Evolutionary conservation across 2,797 vertebrate genomes (phyloP).

Genomic region (Gymnothorax javanicus): DNA sequence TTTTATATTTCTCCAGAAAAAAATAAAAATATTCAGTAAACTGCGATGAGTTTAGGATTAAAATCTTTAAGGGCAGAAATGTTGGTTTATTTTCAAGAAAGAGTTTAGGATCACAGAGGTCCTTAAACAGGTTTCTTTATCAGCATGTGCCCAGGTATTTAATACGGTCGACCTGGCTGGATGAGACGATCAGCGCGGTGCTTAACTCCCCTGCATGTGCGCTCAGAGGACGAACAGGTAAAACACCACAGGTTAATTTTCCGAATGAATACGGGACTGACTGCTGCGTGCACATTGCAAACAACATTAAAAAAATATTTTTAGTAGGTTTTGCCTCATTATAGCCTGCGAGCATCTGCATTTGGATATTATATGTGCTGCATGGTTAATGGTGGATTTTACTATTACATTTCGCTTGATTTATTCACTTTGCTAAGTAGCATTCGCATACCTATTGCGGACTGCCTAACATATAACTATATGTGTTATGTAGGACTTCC

Average conservation of each 20-base stretch:
- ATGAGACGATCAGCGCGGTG: conserved; percentile 95
- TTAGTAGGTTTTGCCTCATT: too few relatives aligned
- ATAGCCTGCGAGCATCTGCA: too few relatives aligned
- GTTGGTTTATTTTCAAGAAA: neutral
- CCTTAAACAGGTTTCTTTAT: conserved; percentile 20
- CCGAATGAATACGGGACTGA: too few relatives aligned
- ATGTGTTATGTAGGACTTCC: too few relatives aligned
- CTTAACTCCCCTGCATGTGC: conserved; percentile 86
- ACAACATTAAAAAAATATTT: too few relatives aligned
- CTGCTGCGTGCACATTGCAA: too few relatives aligned
- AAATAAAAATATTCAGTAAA: neutral
- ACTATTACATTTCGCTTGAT: too few relatives aligned
- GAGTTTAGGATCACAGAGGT: conserved; percentile 16
- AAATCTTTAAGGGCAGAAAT: neutral
- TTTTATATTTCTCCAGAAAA: neutral
- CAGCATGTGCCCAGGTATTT: conserved; percentile 84
- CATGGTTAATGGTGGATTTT: too few relatives aligned
- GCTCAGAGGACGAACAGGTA: conserved; percentile 74
- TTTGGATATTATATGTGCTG: too few relatives aligned
- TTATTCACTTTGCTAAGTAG: too few relatives aligned
- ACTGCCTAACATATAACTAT: too few relatives aligned
- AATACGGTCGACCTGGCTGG: conserved; percentile 85
- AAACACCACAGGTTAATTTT: conserved; percentile 16
- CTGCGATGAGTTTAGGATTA: neutral
- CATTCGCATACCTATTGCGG: too few relatives aligned